Evolutionary conservation across 2,888 invertebrate genomes (phyloP).

Genomic region (Xanthia togata): DNA sequence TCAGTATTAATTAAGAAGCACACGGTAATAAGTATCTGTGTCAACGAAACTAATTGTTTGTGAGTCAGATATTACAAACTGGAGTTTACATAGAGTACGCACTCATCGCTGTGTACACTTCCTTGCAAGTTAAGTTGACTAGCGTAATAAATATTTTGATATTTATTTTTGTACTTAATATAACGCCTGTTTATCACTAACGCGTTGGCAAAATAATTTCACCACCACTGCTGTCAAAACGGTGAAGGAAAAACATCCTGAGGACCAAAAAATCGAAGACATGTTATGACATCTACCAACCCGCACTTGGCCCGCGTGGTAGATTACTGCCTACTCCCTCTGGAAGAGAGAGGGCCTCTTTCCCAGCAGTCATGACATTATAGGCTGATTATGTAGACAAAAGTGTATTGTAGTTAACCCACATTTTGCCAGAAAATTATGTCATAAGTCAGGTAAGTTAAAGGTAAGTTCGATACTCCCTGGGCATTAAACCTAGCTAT

Average conservation of each 20-base stretch:
- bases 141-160: not conserved
- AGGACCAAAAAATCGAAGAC: too few relatives aligned
- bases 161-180: not conserved
- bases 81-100: conserved; percentile 70
- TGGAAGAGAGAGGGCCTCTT: too few relatives aligned
- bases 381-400: not conserved
- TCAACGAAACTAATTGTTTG: conserved; percentile 79
- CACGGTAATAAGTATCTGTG: conserved; percentile 70
- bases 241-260: too few relatives aligned
- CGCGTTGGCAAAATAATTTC: not conserved
- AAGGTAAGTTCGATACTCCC: not conserved
- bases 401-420: too few relatives aligned
- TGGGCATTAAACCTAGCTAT: not conserved
- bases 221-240: too few relatives aligned
- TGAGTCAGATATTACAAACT: conserved; percentile 77
- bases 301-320: too few relatives aligned
- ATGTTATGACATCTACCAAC: too few relatives aligned
- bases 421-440: too few relatives aligned
- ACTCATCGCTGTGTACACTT: conserved; percentile 69
- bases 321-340: too few relatives aligned
- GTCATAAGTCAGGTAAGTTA: too few relatives aligned
- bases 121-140: conserved; percentile 57
- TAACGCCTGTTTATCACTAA: not conserved
- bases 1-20: conserved; percentile 66
- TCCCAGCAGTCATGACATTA: too few relatives aligned